Conservation (phyloP, 2,113 vertebrate genomes). For the Sinocyclocheilus anophthalmus region DNA sequence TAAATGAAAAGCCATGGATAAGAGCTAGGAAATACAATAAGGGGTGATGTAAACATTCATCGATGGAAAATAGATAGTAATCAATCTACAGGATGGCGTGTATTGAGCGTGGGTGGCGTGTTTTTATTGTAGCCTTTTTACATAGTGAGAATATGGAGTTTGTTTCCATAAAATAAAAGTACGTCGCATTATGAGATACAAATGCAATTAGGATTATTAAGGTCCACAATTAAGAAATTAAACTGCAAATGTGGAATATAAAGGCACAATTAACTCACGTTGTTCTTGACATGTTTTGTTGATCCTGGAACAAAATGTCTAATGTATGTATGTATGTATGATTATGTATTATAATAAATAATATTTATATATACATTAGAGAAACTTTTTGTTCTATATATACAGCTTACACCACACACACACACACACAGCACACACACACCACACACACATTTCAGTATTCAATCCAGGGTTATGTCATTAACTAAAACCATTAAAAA, state of each 20-base stretch:
- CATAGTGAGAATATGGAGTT: background rate
- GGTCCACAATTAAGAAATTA: background rate
- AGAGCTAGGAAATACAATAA: constrained; percentile 74
- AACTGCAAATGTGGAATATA: background rate
- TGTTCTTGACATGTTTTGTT: background rate
- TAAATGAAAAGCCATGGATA: constrained; percentile 78
- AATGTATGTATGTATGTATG: no score
- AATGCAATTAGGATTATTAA: constrained; percentile 5
- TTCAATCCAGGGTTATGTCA: no score
- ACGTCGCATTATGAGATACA: constrained; percentile 28
- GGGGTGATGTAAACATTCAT: constrained; percentile 72
- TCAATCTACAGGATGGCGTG: constrained; percentile 32
- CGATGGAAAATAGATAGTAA: constrained; percentile 71
- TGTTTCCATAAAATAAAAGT: background rate
- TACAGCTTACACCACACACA: no score
- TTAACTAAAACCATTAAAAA: no score
- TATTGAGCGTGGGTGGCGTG: constrained; percentile 56
- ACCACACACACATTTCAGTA: no score
- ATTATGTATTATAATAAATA: no score
- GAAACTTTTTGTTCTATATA: no score
- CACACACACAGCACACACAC: no score
- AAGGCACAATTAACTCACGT: background rate
- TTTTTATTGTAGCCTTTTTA: background rate
- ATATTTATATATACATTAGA: no score
- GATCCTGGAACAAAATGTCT: background rate